Evolutionary conservation across 2,797 vertebrate genomes (phyloP), one percentile per base, ranked within the genome.

Genomic region (Dryobates pubescens): DNA sequence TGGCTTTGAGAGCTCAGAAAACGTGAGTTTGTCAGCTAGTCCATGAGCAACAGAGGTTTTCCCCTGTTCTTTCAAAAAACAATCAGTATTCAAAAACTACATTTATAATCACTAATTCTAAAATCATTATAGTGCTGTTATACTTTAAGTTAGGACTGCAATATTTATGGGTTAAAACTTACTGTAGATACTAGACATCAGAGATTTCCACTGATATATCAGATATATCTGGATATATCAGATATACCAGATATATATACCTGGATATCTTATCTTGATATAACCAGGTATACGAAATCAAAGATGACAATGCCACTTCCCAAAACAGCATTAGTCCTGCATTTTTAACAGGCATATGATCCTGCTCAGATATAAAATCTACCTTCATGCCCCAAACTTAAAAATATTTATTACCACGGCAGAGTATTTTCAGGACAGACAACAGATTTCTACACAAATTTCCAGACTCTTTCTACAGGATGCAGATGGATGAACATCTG

Each of bases 231-330:
- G 30, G 24, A 8, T 29, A 32, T 26, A 38, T 38, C 10, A 38
- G 36, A 36, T 36, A n/a, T n/a, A n/a, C n/a, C n/a, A n/a, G 34
- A 38, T 38, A 38, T 10, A 38, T 38, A 38, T 47, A 77, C 8
- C n/a, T 57, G 30, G 24, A 7, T 29, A 34, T 27, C 69, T 38
- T 38, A 57, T 71, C 62, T 58, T 41, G 11, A 77, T 38, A 67
- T 4, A 79, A 18, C 34, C 75, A 61, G 36, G 32, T 76, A 27
- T 19, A 63, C 0, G 4, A 26, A 88, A 90, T 41, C 3, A 2
- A 74, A 80, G 51, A 72, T 20, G 24, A 83, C 63, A 86, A 6
- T 13, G 43, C 74, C 88, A 63, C 59, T 92, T 93, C 47, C 51
- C 36, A 49, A 72, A 86, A 58, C 7, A 76, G 24, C 56, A 64